Evolutionary conservation across 2,113 vertebrate species (phyloP).

Genomic region (Azemiops feae): DNA sequence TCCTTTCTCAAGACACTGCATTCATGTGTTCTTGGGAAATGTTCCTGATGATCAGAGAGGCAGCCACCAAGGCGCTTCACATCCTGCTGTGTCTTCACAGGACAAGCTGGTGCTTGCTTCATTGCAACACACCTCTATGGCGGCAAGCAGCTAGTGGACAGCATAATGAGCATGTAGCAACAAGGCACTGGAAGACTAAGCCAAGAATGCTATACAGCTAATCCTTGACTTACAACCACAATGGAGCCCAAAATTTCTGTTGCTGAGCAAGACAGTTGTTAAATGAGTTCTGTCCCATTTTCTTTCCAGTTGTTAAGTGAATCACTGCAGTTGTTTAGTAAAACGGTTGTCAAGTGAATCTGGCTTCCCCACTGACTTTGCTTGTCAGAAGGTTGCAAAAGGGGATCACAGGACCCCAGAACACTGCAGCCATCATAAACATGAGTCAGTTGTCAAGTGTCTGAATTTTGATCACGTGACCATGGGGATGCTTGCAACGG

Average conservation of each 20-base stretch:
- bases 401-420: not conserved
- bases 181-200: not conserved
- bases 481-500: not conserved
- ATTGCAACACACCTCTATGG: not conserved
- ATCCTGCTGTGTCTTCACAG: not conserved
- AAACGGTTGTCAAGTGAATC: not conserved
- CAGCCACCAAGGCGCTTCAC: not conserved
- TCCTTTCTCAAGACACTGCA: not conserved
- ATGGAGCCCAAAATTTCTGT: not conserved
- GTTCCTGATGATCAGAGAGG: not conserved
- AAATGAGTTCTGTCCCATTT: not conserved
- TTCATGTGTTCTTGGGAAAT: not conserved
- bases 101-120: not conserved
- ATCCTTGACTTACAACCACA: not conserved
- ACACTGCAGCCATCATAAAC: not conserved
- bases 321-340: not conserved
- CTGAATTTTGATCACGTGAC: not conserved
- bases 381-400: not conserved
- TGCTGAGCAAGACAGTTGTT: not conserved
- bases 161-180: not conserved
- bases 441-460: not conserved
- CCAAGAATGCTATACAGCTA: not conserved
- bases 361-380: not conserved
- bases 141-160: not conserved
- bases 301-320: not conserved